These are phyloP conservation scores for Temnothorax rugatulus DNA, from an alignment of 2,888 invertebrate genomes.

Conservation along the genomic window DNA sequence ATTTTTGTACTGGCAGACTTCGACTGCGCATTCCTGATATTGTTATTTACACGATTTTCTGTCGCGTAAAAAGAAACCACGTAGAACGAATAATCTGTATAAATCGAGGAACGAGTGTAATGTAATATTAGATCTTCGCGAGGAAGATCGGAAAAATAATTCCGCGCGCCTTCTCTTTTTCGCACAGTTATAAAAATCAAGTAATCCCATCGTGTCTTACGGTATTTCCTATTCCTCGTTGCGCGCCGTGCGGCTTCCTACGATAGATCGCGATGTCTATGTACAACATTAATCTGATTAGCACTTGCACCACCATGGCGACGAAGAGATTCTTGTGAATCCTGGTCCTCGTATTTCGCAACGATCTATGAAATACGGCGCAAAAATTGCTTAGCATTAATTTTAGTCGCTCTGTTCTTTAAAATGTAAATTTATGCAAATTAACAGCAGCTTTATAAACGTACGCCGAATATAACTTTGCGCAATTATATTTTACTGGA, in stretches of 20 bases:
- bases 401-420: neutral
- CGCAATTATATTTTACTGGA: neutral
- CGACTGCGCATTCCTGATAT: too few relatives aligned
- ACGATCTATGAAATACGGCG: conserved; percentile 87
- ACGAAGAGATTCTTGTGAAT: conserved; percentile 95
- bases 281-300: conserved; percentile 91
- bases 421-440: conserved; percentile 14
- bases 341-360: conserved; percentile 93
- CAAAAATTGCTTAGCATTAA: neutral
- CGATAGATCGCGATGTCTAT: conserved; percentile 90
- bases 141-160: neutral
- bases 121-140: neutral
- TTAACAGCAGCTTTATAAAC: neutral
- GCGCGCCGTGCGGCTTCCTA: conserved; percentile 81
- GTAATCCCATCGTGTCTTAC: conserved; percentile 86
- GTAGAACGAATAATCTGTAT: too few relatives aligned
- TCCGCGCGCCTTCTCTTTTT: neutral
- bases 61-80: too few relatives aligned
- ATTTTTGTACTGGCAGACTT: too few relatives aligned
- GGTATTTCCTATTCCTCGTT: conserved; percentile 89
- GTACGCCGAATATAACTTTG: neutral
- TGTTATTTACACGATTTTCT: too few relatives aligned
- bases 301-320: conserved; percentile 93
- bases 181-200: neutral
- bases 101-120: too few relatives aligned